Base-by-base conservation (phyloP, 1,140 invertebrate genomes). In the Drosophila lowei region DNA sequence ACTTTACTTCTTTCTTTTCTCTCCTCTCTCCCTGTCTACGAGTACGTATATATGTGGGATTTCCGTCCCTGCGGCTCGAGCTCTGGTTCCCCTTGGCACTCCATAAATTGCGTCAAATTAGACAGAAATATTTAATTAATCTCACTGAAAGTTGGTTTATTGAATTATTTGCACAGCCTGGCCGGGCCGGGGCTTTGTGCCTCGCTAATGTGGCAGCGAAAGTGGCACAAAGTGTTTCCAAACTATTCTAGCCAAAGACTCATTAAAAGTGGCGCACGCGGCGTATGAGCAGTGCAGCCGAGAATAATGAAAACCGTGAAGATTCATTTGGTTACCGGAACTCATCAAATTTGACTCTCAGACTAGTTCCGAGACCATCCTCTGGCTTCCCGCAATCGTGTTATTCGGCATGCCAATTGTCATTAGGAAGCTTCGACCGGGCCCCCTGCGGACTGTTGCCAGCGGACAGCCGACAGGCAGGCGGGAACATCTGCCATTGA, bases 111-210 rank as follows among this genome's bases (percentile, higher is more conserved):
- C 79, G 66, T 83, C 83, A 88, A 88, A 88, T 88, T 88, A 88
- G 83, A 88, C 83, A 86, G 84, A 89, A 89, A 89, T 88, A 88
- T 88, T 88, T 83, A 88, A 88, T 88, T 88, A 88, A 88, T 88
- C 84, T 88, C 57, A 46, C 68, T 73, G 55, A 88, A 88, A 88
- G 66, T 88, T 88, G 74, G 60, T 88, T 86, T 86, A 86, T 86
- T 86, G 78, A 86, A 86, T 86, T 88, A 86, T 86, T 78, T 64
- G 72, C 64, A 52, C 60, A 71, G 64, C 48, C 49, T 46, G 60
- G 49, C 72, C 30, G 30, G 30, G 48, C 53, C 47, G 57, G 49
- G 56, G 72, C 5, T 30, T 30, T 30, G 28, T 30, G 28, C 75
- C 47, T 54, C 42, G 46, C 60, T 72, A 77, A 81, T 81, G 72